Evolutionary conservation across 1,140 invertebrate species (phyloP).

Genomic region (Melanaphis sacchari): DNA sequence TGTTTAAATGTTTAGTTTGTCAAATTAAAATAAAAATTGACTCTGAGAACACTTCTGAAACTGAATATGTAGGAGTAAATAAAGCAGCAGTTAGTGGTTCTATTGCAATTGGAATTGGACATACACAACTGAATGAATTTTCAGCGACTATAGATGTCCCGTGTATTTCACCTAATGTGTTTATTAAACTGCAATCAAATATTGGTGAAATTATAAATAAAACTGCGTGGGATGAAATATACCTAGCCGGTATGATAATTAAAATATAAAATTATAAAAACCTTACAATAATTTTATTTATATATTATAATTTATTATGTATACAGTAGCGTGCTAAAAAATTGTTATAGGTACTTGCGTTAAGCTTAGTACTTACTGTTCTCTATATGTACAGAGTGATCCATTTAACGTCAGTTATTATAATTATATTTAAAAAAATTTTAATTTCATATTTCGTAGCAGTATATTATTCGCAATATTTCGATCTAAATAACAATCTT

Average conservation of each 20-base stretch:
- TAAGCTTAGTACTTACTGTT: too few species aligned
- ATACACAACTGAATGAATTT: neutral
- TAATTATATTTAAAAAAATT: too few species aligned
- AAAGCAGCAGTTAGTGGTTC: neutral
- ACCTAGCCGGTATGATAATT: neutral
- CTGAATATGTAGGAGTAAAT: neutral
- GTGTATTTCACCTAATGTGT: neutral
- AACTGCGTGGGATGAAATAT: constrained; percentile 57
- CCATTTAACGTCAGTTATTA: too few species aligned
- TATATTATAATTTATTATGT: constrained; percentile 19
- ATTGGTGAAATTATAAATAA: neutral
- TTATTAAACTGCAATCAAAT: neutral
- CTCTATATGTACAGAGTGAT: too few species aligned
- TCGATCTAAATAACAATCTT: too few species aligned
- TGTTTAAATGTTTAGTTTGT: neutral
- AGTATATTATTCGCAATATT: too few species aligned
- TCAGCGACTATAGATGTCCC: neutral
- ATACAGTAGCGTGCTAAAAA: too few species aligned
- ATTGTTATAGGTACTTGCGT: too few species aligned
- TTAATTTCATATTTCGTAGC: too few species aligned
- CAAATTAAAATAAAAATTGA: neutral
- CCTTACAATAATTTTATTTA: neutral
- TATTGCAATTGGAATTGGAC: neutral
- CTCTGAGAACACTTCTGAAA: neutral
- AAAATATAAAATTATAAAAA: too few species aligned